Evolutionary conservation across 2,888 invertebrate genomes (phyloP).

Genomic region (Protophormia terraenovae): DNA sequence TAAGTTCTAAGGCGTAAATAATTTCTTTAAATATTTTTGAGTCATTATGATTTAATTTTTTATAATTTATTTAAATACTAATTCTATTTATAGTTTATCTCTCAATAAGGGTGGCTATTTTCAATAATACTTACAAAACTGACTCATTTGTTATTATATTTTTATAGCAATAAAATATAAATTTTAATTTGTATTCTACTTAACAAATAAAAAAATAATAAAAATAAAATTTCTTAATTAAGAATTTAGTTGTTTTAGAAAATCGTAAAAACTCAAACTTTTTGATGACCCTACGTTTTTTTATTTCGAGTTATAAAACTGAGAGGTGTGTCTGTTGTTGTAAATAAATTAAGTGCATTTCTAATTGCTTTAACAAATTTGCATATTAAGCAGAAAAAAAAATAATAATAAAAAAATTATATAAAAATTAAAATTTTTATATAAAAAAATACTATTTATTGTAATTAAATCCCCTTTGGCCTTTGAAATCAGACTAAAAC

Average conservation of each 20-base stretch:
- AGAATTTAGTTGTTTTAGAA: slow-evolving; percentile 1
- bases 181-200: neutral
- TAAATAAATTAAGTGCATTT: slow-evolving; percentile 46
- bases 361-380: slow-evolving; percentile 60
- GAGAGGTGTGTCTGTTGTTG: slow-evolving; percentile 39
- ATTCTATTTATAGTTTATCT: too few relatives aligned
- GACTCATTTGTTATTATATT: too few relatives aligned
- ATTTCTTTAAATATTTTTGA: too few relatives aligned
- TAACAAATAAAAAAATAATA: neutral
- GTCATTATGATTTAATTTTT: too few relatives aligned
- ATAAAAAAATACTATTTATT: slow-evolving; percentile 30
- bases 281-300: slow-evolving; percentile 27
- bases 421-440: slow-evolving; percentile 48
- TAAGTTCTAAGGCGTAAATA: too few relatives aligned
- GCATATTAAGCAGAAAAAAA: slow-evolving; percentile 48
- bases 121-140: too few relatives aligned
- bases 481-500: slow-evolving; percentile 42
- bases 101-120: too few relatives aligned
- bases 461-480: slow-evolving; percentile 49
- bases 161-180: neutral
- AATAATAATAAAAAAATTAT: slow-evolving; percentile 42
- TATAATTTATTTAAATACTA: too few relatives aligned
- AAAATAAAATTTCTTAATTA: neutral
- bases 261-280: slow-evolving; percentile 29
- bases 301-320: neutral